These are phyloP conservation scores for Norana najaformis DNA, from an alignment of 2,888 invertebrate species.

Conservation along the genomic window DNA sequence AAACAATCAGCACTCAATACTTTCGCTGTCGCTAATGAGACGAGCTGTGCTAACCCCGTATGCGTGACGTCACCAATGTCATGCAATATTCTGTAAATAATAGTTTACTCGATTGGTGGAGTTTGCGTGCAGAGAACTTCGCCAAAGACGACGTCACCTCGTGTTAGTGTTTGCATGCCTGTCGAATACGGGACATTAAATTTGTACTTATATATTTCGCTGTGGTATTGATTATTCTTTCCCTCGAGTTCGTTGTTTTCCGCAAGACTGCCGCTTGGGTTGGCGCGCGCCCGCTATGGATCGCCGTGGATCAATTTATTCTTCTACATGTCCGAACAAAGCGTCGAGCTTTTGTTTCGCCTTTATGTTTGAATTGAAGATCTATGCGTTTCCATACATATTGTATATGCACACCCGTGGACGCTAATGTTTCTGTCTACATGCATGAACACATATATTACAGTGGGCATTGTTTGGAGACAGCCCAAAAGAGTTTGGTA, in stretches of 20 bases:
- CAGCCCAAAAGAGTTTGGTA: neutral
- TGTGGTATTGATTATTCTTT: neutral
- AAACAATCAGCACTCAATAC: neutral
- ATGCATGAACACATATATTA: neutral
- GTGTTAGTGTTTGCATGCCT: neutral
- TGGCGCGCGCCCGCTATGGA: neutral
- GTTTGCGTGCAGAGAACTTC: neutral
- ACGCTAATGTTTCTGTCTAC: neutral
- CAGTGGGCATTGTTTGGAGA: neutral
- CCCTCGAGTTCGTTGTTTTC: neutral
- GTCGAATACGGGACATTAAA: neutral
- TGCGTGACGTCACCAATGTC: neutral
- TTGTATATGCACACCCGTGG: neutral
- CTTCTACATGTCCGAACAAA: neutral
- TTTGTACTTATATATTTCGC: neutral
- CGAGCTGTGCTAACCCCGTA: neutral
- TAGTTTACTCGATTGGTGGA: neutral
- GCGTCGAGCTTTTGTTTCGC: neutral
- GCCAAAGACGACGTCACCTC: neutral
- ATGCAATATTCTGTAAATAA: neutral
- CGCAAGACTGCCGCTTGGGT: neutral
- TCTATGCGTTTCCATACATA: neutral
- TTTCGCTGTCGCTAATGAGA: neutral
- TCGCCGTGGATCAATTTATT: conserved; percentile 6
- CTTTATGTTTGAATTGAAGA: neutral